Base-by-base conservation (phyloP, 2,797 vertebrate genomes). In the Sternotherus odoratus region DNA sequence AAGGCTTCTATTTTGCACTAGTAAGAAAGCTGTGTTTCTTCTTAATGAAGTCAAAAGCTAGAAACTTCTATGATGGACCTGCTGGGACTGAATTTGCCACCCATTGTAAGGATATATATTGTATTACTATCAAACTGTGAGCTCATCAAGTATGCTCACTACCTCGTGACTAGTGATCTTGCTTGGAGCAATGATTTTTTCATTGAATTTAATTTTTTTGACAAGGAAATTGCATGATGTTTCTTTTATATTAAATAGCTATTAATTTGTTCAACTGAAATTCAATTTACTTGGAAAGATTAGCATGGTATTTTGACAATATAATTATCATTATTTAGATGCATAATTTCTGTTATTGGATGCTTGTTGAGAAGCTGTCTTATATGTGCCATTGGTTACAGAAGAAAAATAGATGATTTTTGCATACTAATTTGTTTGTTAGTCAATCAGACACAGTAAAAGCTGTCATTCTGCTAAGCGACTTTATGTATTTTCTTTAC, bases 221-320 rank as follows among this genome's bases (percentile, higher is more conserved):
- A 12, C 3, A 83, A 54, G 26, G 84, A 39, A 81, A 12, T 0
- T 63, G 30, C 9, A 60, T 26, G 9, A 80, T 77, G 54, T 53
- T 88, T 24, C 57, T 54, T 53, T 83, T 85, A 87, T 79, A 9
- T 51, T 30, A n/a, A 86, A 4, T 46, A 46, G 46, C 3, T 4
- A 86, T 88, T 46, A 15, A 5, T 77, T 66, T 79, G 24, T 33
- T 53, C 15, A 78, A 21, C 56, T 15, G 2, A 60, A 92, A 94
- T 87, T 50, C 19, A 82, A 8, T 88, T 82, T 89, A 79, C 36
- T 87, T 11, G 11, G 80, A 50, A 33, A 23, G 53, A 81, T 88
- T 78, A 80, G 86, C 78, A 72, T 51, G 12, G n/a, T 60, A 75
- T 46, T 69, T 96, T 88, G 79, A 30, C 54, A 90, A 75, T 85